Base-by-base conservation (phyloP, 2,113 vertebrate species). In the Carassius carassius region DNA sequence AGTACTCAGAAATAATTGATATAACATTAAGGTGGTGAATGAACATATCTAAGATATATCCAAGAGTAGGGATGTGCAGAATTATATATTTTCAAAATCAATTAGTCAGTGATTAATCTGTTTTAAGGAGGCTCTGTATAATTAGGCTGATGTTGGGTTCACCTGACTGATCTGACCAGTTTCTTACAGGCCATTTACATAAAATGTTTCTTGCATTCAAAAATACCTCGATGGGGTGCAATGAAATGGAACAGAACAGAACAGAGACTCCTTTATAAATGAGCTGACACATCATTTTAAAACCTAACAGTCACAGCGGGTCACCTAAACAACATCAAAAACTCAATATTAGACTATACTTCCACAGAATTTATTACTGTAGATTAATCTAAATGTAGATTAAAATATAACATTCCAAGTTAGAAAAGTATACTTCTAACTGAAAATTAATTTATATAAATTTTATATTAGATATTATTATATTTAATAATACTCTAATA, bases 111-210 rank as follows among this genome's bases (percentile, higher is more conserved):
- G 35, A 44, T 73, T 44, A 70, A 70, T 70, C 16, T 4, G 19
- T 73, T 21, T n/a, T 21, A 23, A n/a, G 19, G 70, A 47, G 21
- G 37, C 19, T 73, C 11, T 73, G 10, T 44, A n/a, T 37, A 44
- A 44, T 73, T 73, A 73, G 65, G 65, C 65, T 37, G 65, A 35
- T 11, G 17, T 69, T 37, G 65, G 35, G 65, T 69, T 69, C 65
- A 37, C 16, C 65, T 37, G 65, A 23, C 58, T 21, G 10, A 62
- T 62, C 58, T 23, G n/a, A 11, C 0, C 3, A 21, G 17, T 19
- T 21, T 37, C 9, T 37, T 70, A 21, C 32, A 21, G 14, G 1
- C 17, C 65, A 35, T 67, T 67, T 35, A 67, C 29, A 67, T 67
- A 29, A 63, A 3, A 69, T 32, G 32, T 9, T 19, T 5, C 7